Evolutionary conservation across 2,797 vertebrate species (phyloP).

Genomic region (Cheirogaleus major): DNA sequence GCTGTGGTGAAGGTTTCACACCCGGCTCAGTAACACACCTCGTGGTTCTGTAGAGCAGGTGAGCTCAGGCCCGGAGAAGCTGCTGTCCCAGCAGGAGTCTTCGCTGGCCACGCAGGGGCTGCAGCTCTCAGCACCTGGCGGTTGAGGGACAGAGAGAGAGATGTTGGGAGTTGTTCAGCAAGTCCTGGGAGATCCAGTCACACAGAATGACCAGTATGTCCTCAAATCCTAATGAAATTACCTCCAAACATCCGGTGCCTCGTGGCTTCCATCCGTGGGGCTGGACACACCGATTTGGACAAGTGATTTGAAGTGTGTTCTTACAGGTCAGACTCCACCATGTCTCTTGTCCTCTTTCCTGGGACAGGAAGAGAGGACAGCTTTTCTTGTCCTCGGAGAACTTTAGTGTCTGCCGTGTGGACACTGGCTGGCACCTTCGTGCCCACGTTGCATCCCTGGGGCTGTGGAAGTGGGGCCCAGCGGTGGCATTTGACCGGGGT

Average conservation of each 20-base stretch:
- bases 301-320: neutral
- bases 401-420: neutral
- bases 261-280: neutral
- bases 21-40: rapidly evolving
- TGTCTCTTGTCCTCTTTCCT: neutral
- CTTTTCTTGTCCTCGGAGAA: neutral
- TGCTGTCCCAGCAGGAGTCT: neutral
- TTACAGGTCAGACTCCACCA: neutral
- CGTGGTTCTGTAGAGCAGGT: neutral
- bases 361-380: neutral
- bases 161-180: neutral
- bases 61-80: neutral
- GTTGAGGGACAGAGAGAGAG: neutral
- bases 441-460: neutral
- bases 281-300: constrained; percentile 6
- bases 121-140: neutral
- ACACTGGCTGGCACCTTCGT: neutral
- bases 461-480: neutral
- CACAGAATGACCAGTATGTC: neutral
- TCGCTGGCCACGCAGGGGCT: neutral
- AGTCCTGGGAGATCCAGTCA: neutral
- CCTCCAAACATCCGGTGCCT: neutral
- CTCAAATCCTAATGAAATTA: neutral
- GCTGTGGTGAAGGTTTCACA: neutral
- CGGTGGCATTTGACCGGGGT: neutral